Base-by-base conservation (phyloP, 2,888 invertebrate genomes). In the Dysmachus trigonus region DNA sequence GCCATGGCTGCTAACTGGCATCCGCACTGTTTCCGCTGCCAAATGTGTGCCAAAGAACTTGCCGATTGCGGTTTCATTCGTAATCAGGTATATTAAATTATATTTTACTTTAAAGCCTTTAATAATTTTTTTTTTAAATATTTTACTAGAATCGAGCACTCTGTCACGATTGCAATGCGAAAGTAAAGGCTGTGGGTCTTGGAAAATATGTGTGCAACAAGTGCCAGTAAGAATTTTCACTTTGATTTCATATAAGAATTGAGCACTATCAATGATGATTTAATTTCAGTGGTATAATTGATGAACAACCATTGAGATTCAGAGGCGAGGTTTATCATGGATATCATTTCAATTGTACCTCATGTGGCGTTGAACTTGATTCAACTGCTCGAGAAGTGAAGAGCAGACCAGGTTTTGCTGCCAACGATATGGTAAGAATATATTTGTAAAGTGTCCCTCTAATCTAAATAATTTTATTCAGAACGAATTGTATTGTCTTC, bases 1-100 rank as follows among this genome's bases (percentile, higher is more conserved):
- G 99, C 99, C 0, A 99, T 99, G 98, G 98, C 99, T 90, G 95
- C 97, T 41, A 98, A 97, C 92, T 99, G 99, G 99, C 99, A 99
- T 93, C 99, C 99, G 1, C 95, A 95, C 87, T 99, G 99, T 92
- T 99, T 99, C 94, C 95, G 97, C 30, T 99, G 99, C 91, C 97
- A 99, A 91, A 95, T 98, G 92, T 99, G 99, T 92, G 94, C 94
- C 89, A 95, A 95, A 87, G 97, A 98, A 91, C 93, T 99, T 88
- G 98, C 99, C 0, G 99, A 99, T 92, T 95, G 97, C 81, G 99
- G 99, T 15, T 99, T 99, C 92, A 98, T 99, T 89, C 97, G 98
- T 90, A 96, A 97, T 90, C 96, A 96, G 87, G 96, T 95, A 85
- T 94, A 95, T 72, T 31, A 2, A 73, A 13, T 72, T 51, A 2